These are phyloP conservation scores for Drosophila ambigua DNA, from an alignment of 1,140 invertebrate species.

Conservation along the genomic window DNA sequence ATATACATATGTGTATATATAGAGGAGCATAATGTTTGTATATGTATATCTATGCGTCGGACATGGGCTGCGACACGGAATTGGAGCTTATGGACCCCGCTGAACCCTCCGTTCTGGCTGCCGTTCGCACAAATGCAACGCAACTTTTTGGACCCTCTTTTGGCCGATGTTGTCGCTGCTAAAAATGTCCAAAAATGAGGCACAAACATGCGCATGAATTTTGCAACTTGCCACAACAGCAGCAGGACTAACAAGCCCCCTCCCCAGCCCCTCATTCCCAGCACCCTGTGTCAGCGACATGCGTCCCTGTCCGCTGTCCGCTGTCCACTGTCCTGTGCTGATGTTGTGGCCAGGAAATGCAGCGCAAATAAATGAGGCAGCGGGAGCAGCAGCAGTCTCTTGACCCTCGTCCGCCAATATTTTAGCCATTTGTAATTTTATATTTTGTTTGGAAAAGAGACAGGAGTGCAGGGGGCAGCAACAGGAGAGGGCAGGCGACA, in stretches of 20 bases:
- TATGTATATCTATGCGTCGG: constrained; percentile 51
- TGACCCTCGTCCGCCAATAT: constrained; percentile 64
- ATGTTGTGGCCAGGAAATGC: constrained; percentile 65
- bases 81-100: constrained; percentile 15
- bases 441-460: constrained; percentile 48
- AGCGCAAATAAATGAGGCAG: constrained; percentile 68
- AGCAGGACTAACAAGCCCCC: constrained; percentile 53
- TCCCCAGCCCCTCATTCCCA: constrained; percentile 21
- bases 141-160: constrained; percentile 60
- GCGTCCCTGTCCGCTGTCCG: background rate
- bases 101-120: constrained; percentile 28
- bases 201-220: constrained; percentile 80
- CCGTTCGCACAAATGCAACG: constrained; percentile 68
- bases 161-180: constrained; percentile 40
- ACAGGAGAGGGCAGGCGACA: constrained; percentile 18
- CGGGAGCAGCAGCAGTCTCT: constrained; percentile 35
- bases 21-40: constrained; percentile 3
- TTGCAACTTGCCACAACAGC: constrained; percentile 53
- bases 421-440: constrained; percentile 75
- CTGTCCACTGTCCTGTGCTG: too few relatives aligned
- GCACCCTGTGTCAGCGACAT: background rate
- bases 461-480: background rate
- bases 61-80: constrained; percentile 59
- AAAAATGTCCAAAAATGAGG: constrained; percentile 76
- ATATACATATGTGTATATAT: constrained; percentile 24